Evolutionary conservation across 2,888 invertebrate species (phyloP).

Genomic region (Eilema depressum): DNA sequence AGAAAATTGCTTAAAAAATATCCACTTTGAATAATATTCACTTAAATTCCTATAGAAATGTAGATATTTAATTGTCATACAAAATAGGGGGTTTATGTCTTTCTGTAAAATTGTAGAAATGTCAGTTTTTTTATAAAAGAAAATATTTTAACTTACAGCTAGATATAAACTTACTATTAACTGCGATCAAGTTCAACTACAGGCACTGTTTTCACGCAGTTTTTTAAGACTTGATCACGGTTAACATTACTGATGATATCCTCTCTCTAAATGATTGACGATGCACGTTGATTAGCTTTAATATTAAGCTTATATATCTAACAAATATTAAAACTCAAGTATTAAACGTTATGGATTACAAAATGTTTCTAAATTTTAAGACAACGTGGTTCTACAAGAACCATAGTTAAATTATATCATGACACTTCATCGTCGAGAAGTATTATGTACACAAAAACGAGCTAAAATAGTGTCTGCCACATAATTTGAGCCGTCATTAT

Average conservation of each 20-base stretch:
- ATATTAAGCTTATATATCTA: not conserved
- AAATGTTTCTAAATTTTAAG: not conserved
- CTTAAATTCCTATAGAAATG: not conserved
- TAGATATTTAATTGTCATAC: not conserved
- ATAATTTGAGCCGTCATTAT: not conserved
- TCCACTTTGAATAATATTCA: not conserved
- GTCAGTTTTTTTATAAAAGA: not conserved
- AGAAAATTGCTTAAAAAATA: not conserved
- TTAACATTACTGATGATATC: not conserved
- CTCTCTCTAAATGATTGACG: not conserved
- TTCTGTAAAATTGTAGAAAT: not conserved
- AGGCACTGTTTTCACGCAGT: not conserved
- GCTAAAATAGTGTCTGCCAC: not conserved
- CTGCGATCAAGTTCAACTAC: not conserved
- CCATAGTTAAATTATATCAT: not conserved
- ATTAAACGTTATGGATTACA: not conserved
- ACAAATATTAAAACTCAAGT: not conserved
- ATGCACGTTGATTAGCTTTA: not conserved
- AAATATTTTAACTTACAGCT: not conserved
- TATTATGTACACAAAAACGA: not conserved
- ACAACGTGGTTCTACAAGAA: constrained; percentile 4
- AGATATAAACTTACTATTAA: not conserved
- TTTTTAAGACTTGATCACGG: not conserved
- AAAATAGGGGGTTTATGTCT: not conserved
- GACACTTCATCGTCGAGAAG: not conserved